These are phyloP conservation scores for Chrysotoxum bicinctum DNA, from an alignment of 2,888 invertebrate genomes.

Conservation along the genomic window DNA sequence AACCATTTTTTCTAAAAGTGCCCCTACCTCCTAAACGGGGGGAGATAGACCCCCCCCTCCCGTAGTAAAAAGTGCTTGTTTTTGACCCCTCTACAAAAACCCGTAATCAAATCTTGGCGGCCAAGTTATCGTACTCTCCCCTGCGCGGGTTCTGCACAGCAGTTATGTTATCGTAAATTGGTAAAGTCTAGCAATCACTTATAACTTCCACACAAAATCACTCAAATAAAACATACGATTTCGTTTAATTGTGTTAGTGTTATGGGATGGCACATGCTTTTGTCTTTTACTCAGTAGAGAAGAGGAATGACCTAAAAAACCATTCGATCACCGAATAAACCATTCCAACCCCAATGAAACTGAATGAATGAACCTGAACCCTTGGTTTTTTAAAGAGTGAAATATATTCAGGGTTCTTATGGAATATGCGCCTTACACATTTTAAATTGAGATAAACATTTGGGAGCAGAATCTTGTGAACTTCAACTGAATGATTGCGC, in stretches of 20 bases:
- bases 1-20: too few species aligned
- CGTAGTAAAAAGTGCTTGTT: too few species aligned
- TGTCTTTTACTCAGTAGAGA: background rate
- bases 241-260: background rate
- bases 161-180: too few species aligned
- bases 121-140: too few species aligned
- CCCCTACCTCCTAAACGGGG: too few species aligned
- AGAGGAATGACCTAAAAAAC: slow-evolving; percentile 14
- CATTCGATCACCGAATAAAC: background rate
- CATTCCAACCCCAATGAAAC: background rate
- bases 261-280: background rate
- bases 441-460: background rate
- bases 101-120: too few species aligned
- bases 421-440: slow-evolving; percentile 42
- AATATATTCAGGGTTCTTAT: background rate
- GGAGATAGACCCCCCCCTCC: too few species aligned
- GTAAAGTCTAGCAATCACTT: background rate
- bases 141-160: too few species aligned
- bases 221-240: slow-evolving; percentile 8
- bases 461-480: slow-evolving; percentile 25
- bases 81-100: too few species aligned
- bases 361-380: slow-evolving; percentile 9
- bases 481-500: slow-evolving; percentile 26
- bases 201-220: background rate
- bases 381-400: background rate